Evolutionary conservation across 2,113 vertebrate species (phyloP), one percentile per base, ranked within the genome.

Genomic region (Speoplatyrhinus poulsoni): DNA sequence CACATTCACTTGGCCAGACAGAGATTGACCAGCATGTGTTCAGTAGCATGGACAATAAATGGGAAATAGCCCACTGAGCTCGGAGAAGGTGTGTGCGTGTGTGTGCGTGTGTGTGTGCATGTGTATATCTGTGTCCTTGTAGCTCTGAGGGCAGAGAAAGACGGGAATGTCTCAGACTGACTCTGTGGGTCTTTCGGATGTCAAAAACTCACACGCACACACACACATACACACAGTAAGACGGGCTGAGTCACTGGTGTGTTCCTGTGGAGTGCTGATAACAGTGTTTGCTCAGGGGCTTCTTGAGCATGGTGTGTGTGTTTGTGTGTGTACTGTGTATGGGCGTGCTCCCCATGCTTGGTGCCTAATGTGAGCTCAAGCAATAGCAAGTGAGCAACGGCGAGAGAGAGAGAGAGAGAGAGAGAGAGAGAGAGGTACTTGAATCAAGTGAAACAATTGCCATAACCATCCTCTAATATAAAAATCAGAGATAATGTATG

Each of bases 181-280:
- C 69, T 69, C 17, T 73, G 72, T 68, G 79, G 77, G 17, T 67
- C 70, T 80, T 62, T 60, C 67, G 61, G 59, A 6, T 12, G 55
- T 26, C n/a, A 17, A 57, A 19, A 57, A 3, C 52, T n/a, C 12
- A 62, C 61, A 17, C 61, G 26, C n/a, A 62, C 52, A 52, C 53
- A 50, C 9, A 65, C 33, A 57, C 56, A 66, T 50, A 70, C 13
- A 70, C 58, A 46, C 59, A 52, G 26, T 2, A 11, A 73, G 73
- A 77, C 75, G 66, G 80, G 61, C 76, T 85, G 80, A 86, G 82
- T 84, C 81, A 84, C 71, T 73, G 73, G 74, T 82, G 75, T 82
- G 78, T 70, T 87, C 70, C 81, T 87, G 86, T 77, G 69, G 75
- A 86, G 82, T 72, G 79, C 83, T 85, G 86, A 90, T 90, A 88